phyloP scores from a whole-genome alignment of 2,797 vertebrate species.

The Channa striata region DNA sequence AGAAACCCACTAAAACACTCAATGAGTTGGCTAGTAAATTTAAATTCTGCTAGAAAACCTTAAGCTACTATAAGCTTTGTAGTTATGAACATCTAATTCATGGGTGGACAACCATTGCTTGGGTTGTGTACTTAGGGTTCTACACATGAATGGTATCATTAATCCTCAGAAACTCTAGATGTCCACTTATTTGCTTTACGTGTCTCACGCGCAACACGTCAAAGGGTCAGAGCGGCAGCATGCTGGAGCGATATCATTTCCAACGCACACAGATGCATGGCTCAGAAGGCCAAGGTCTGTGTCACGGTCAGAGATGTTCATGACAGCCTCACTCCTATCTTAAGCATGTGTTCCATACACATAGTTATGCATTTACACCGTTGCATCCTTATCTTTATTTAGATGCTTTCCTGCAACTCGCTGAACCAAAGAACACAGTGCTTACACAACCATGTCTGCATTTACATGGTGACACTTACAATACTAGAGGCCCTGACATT shows the following conservation, averaged over 20 bases:
- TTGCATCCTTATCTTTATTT: slow-evolving; percentile 73
- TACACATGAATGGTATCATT: background rate
- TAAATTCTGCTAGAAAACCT: background rate
- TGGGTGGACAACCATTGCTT: background rate
- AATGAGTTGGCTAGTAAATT: too few relatives aligned
- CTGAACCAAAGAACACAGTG: slow-evolving; percentile 38
- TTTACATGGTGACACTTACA: slow-evolving; percentile 44
- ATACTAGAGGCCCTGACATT: slow-evolving; percentile 24
- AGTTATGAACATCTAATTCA: background rate
- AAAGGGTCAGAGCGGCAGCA: slow-evolving; percentile 30
- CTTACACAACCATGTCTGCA: slow-evolving; percentile 43
- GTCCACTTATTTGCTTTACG: slow-evolving; percentile 13
- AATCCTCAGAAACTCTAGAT: background rate
- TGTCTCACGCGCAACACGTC: slow-evolving; percentile 35
- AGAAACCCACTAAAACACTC: background rate
- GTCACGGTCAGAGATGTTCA: slow-evolving; percentile 50
- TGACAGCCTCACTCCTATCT: slow-evolving; percentile 65
- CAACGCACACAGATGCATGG: slow-evolving; percentile 1
- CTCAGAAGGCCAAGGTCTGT: slow-evolving; percentile 47
- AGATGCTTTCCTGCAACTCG: slow-evolving; percentile 46
- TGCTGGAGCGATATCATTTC: slow-evolving; percentile 36
- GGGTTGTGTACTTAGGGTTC: background rate
- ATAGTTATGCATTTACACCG: slow-evolving; percentile 75
- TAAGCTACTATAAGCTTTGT: background rate
- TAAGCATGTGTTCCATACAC: slow-evolving; percentile 58